Evolutionary conservation across 2,797 vertebrate species (phyloP).

Genomic region (Pachyuromys duprasi): DNA sequence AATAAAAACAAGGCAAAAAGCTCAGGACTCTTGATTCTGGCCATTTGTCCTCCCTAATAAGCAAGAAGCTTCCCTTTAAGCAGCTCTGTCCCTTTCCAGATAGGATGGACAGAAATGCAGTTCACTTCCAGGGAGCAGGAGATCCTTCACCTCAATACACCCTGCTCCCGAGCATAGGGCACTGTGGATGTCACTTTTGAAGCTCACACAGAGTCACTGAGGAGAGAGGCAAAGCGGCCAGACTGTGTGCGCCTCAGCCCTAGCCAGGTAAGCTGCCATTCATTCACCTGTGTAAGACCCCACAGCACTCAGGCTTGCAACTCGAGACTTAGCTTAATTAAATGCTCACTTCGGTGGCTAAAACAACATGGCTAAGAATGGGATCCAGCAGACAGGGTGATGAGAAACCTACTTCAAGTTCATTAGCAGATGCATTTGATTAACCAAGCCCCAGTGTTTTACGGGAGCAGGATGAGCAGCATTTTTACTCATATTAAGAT

Average conservation of each 20-base stretch:
- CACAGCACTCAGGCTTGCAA: neutral
- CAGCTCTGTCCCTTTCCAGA: neutral
- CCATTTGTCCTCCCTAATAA: neutral
- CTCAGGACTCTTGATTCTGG: neutral
- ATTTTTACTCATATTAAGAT: slow-evolving; percentile 28
- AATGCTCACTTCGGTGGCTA: neutral
- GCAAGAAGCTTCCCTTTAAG: neutral
- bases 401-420: neutral
- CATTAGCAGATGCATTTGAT: neutral
- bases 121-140: neutral
- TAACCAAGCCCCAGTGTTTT: neutral
- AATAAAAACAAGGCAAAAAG: neutral
- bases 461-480: neutral
- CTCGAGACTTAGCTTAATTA: slow-evolving; percentile 27
- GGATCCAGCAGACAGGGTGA: neutral
- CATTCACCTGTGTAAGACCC: neutral
- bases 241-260: neutral
- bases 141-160: neutral
- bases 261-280: slow-evolving; percentile 61
- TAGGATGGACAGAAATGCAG: neutral
- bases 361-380: neutral
- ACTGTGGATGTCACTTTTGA: neutral
- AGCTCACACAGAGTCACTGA: neutral
- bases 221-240: neutral
- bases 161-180: neutral